Percentiles rank a stretch among this genome's conserved stretches.
These are phyloP conservation scores for Hassar affinis DNA, from an alignment of 2,113 vertebrate species.

Conservation along the genomic window DNA sequence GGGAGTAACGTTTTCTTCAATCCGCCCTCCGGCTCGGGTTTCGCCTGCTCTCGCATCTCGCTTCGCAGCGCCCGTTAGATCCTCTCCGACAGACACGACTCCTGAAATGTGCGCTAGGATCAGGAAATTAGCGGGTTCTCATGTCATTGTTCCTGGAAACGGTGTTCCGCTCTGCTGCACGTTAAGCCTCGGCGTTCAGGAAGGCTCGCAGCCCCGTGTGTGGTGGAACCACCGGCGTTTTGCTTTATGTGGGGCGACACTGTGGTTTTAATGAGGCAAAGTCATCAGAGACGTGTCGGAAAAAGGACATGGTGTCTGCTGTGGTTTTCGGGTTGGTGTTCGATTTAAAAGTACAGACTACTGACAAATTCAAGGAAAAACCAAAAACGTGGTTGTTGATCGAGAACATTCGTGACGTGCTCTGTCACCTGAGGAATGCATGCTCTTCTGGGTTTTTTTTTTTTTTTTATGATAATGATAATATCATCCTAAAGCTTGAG, in stretches of 20 bases:
- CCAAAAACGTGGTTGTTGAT: neutral
- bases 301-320: slow-evolving; percentile 9
- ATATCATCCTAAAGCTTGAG: neutral
- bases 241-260: neutral
- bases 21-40: neutral
- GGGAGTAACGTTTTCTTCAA: slow-evolving; percentile 30
- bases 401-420: neutral
- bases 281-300: slow-evolving; percentile 7
- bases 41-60: too few species aligned
- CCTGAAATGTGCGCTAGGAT: slow-evolving; percentile 14
- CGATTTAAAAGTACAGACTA: neutral
- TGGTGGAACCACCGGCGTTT: neutral
- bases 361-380: neutral
- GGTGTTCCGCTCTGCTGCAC: neutral
- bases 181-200: neutral
- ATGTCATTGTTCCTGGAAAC: too few species aligned
- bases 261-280: slow-evolving; percentile 4
- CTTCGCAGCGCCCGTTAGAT: too few species aligned
- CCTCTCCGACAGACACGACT: neutral
- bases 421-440: neutral
- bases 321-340: neutral
- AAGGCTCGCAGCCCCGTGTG: neutral
- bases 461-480: too few species aligned
- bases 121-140: slow-evolving; percentile 18
- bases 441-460: neutral